Base-by-base conservation (phyloP, 2,797 vertebrate species). In the Cheirogaleus major region DNA sequence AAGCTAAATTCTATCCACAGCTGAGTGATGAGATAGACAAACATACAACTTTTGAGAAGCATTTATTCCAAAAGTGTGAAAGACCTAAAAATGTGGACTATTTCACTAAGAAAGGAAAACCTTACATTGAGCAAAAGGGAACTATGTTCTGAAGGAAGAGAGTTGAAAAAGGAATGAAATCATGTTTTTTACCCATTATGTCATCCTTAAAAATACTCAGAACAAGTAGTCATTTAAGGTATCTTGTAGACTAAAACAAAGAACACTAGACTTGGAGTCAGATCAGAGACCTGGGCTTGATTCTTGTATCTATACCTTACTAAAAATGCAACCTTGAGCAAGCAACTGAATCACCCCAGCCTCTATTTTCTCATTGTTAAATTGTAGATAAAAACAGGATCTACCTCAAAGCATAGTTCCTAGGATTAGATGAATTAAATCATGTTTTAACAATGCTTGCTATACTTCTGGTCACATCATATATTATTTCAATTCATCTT, bases 281-380 rank as follows among this genome's bases (percentile, higher is more conserved):
- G 72, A 88, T 85, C 61, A 72, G 72, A 88, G 59, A 61, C 18
- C 18, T 45, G 8, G 13, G 32, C 23, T 93, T 94, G 13, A 61
- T 65, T 93, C 48, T 76, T 48, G 11, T 52, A 52, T 83, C 23
- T 61, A 72, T 22, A 85, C 30, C 4, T 92, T 84, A 48, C 45
- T 79, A 67, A 48, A 55, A 92, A 67, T 61, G 38, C 55, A 61
- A 89, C 12, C 27, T 90, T 78, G 52, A 92, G 10, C 14, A 72
- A 25, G 79, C 12, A 4, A 82, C n/a, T 79, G 65, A 95, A 67
- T 13, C 38, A 61, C 45, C 61, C 75, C 57, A 89, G 25, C 35
- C 69, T 95, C 35, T 17, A 75, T 67, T 94, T 91, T 73, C 78
- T 97, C 12, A 57, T 41, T 93, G 70, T 50, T 78, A 93, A 94